Base-by-base conservation (phyloP, 53 echinoderm and acorn worm species). In the Crossaster papposus region DNA sequence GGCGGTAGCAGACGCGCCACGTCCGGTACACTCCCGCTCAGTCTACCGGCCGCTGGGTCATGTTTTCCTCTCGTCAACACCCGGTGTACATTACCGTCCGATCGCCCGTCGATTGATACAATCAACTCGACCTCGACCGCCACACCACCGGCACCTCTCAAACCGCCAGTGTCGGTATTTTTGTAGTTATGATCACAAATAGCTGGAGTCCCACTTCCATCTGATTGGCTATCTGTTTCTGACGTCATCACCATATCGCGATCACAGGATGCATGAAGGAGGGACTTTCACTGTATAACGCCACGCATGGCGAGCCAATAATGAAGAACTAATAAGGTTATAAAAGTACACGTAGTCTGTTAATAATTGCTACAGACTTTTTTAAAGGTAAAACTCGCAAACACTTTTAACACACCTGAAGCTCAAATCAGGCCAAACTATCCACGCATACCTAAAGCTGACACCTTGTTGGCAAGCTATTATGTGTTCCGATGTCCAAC, bases 1-100 rank as follows among this genome's bases (percentile, higher is more conserved):
- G 85, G 85, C 85, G 85, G 85, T 33, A 85, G 53, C 28, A 85
- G 72, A 54, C 74, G 85, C 85, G 31, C 73, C 35, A 54, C 51
- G 73, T 85, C 85, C 30, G 85, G 85, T 30, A 73, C 53, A 53
- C 85, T 85, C 30, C 73, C 85, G 15, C 33, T 51, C 72, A n/a
- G n/a, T n/a, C 72, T 72, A 30, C 52, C 53, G 85, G 85, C 72
- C 6, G 18, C 12, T 51, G 17, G 72, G 34, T 52, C 32, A 73
- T 36, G 54, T 71, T 30, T 85, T 51, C 73, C 33, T 50, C 26
- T 12, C 12, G 50, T 30, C 73, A 54, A 85, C 31, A 29, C 53
- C 22, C 18, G 85, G 54, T 54, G 52, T 73, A 53, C 18, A 30
- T 72, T 54, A 32, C 32, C 53, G 17, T 52, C 85, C 51, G 52